Evolutionary conservation across 2,888 invertebrate genomes (phyloP), one percentile per base, ranked within the genome.

Genomic region (Portevinia maculata): DNA sequence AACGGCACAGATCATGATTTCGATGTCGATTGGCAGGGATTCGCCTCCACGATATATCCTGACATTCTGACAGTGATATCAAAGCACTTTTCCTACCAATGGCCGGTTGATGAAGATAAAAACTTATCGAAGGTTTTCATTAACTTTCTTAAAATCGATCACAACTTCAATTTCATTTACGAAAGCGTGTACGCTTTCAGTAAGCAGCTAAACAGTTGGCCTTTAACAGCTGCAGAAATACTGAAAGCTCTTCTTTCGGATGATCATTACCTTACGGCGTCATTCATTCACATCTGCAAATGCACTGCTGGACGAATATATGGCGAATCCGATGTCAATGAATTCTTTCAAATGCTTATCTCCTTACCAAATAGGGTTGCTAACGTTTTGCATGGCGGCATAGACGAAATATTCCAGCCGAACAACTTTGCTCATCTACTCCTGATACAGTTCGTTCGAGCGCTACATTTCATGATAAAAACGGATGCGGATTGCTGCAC

Each of bases 351-450:
- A 87, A 86, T 93, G 52, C 86, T 96, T 60, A 90, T 93, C 6
- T 94, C 95, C 1, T 86, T 96, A 59, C 96, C 96, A 0, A 93
- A 92, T 86, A 91, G 94, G 84, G 90, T 96, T 44, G 95, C 95
- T 7, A 97, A 97, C 87, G 92, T 92, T 85, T 85, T 94, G 28
- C 90, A 93, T 79, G 91, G 90, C 1, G 90, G 92, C 30, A 91
- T 93, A 4, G 93, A 93, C 0, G 91, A 92, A 74, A 91, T 92
- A 15, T 95, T 95, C 87, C 89, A 92, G 0, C 91, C 92, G 0
- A 91, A 92, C 13, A 91, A 91, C 19, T 96, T 93, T 88, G 91
- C 93, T 0, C 93, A 92, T 62, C 89, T 93, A 46, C 86, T 96
- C 0, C 89, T 93, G 21, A 92, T 92, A 78, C 94, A 95, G 85